Percentiles rank a stretch among this genome's conserved stretches.
Conservation (phyloP, 2,888 invertebrate species). For the Agriopis marginaria region DNA sequence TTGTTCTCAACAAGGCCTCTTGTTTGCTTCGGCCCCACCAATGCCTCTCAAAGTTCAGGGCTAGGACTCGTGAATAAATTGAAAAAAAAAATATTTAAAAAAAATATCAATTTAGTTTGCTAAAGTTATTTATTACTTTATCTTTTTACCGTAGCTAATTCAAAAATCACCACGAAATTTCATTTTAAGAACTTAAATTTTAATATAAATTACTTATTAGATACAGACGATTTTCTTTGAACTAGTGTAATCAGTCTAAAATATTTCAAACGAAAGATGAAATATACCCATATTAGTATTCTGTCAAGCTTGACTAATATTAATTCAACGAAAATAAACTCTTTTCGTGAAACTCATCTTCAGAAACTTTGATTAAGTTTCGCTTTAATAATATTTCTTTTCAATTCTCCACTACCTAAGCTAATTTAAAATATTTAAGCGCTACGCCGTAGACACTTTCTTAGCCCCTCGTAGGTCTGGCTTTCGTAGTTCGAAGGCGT, state of each 20-base stretch:
- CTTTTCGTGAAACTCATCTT: neutral
- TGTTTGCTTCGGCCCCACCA: too few species aligned
- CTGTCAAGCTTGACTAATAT: conserved; percentile 13
- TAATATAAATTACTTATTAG: neutral
- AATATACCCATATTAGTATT: neutral
- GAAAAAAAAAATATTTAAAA: too few species aligned
- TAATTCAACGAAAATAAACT: conserved; percentile 9
- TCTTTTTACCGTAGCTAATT: too few species aligned
- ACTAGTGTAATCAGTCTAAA: neutral
- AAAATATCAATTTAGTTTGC: too few species aligned
- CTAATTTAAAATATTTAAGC: conserved; percentile 34
- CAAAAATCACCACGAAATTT: too few species aligned
- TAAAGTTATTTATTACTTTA: too few species aligned
- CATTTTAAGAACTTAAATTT: neutral
- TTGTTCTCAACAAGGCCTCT: too few species aligned
- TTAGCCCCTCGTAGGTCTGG: neutral
- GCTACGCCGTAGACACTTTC: conserved; percentile 24
- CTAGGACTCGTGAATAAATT: too few species aligned
- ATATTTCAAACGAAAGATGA: conserved; percentile 4
- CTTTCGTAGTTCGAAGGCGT: conserved; percentile 12
- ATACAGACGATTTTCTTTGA: neutral
- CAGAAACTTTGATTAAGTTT: conserved; percentile 5
- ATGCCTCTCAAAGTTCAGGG: too few species aligned
- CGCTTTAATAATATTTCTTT: conserved; percentile 3
- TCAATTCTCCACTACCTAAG: conserved; percentile 1